Evolutionary conservation across 2,888 invertebrate species (phyloP), one percentile per base, ranked within the genome.

Genomic region (Gnatocerus cornutus): DNA sequence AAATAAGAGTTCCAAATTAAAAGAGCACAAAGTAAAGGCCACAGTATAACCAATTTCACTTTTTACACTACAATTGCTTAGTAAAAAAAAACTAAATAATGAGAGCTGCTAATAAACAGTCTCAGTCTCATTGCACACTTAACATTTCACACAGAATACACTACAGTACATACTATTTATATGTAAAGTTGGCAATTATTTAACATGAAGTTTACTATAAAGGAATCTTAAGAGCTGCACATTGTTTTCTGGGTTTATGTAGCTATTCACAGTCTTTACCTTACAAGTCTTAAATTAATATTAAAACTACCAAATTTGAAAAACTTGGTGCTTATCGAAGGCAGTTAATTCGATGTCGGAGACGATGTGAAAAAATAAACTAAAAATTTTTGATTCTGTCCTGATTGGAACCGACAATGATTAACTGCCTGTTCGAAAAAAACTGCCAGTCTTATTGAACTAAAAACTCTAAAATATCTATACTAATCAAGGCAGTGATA

Each of bases 91-190:
- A 66, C 66, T 55, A 69, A 73, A 37, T 30, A 30, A 52, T 64
- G 62, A 56, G 66, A 65, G 55, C 53, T 73, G 64, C 73, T 73
- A 76, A 76, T 76, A 71, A 45, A 78, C 81, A 82, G 81, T 81
- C 81, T 80, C 80, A 80, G 77, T 78, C 79, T 80, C 80, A 81
- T 82, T 82, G 82, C 82, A 82, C 82, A 81, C 78, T 74, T 73
- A 80, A 74, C 72, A 66, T 73, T 76, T 72, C 77, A 78, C 79
- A 78, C 76, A 73, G 74, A 79, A 74, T 73, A 78, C 76, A 78
- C 74, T 73, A 76, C 73, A 72, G 63, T 75, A 78, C 75, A 76
- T 68, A 53, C 48, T 70, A 46, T 73, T 76, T 76, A 75, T 76
- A 76, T 75, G 73, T 75, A 71, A 73, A 75, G 76, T 76, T 77